Evolutionary conservation across 2,113 vertebrate genomes (phyloP), one percentile per base, ranked within the genome.

Genomic region (Dromaius novaehollandiae): DNA sequence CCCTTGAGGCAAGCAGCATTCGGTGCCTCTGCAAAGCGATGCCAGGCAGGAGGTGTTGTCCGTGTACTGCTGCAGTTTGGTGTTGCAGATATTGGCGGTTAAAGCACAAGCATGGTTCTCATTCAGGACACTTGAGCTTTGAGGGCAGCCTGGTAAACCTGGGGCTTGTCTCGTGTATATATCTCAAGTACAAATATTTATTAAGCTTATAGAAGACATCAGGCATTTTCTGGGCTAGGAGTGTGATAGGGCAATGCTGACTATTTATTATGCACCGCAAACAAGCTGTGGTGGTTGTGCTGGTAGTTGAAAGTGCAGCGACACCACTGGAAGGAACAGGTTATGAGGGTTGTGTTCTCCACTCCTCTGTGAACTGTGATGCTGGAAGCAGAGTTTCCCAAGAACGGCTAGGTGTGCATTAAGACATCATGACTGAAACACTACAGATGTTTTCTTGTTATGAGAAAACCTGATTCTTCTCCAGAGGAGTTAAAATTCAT

Each of bases 41-140:
- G 78, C 36, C 3, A 5, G 55, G 69, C 4, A 11, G 24, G 38
- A 6, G 56, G 56, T 18, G 78, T n/a, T 30, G 21, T 78, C 21
- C 18, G 50, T 15, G 75, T 38, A 58, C 7, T 9, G 76, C 9
- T 2, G 40, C 66, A 7, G 46, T 48, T 42, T 50, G 7, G 58
- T 2, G n/a, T 21, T 2, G 2, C 3, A 1, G 4, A 3, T 12
- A 68, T 55, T 34, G 61, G 68, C 53, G 42, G 76, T 9, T 42
- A 69, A 61, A 86, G 80, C 58, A 6, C 14, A 14, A 32, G 46
- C 1, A 0, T 1, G 0, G 51, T 6, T 8, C n/a, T 46, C n/a
- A 2, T 20, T 65, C 34, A 13, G 56, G 34, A 28, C 0, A 3
- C 73, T 84, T 5, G 46, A 60, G 21, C 18, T 75, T 11, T 2